Evolutionary conservation across 2,113 vertebrate species (phyloP), one percentile per base, ranked within the genome.

Genomic region (Gulo gulo): DNA sequence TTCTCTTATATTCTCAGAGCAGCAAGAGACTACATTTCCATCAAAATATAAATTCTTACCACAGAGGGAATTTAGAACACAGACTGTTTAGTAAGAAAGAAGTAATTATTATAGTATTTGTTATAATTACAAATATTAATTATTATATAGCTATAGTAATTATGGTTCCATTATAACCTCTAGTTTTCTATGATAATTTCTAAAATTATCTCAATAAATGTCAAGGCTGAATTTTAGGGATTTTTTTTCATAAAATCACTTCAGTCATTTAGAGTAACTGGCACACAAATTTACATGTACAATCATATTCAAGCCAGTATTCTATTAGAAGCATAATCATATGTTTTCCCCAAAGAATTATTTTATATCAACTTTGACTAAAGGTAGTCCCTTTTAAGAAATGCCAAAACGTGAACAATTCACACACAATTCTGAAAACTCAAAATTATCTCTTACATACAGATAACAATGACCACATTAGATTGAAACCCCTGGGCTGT

Each of bases 41-140:
- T 97, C 78, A 96, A 97, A 97, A 91, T 85, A 88, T 95, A 97
- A 96, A 85, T 91, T 45, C 87, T 94, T 88, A 90, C 52, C 82
- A 73, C 29, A 95, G 23, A 97, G 87, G n/a, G 31, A 94, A 94
- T 85, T 98, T 83, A 93, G 61, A 94, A 80, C 36, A 95, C 1
- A 59, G 23, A 84, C 47, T 52, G 34, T 55, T 86, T 91, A 78
- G 42, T 83, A 67, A 94, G 55, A 95, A 92, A 92, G 13, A 88
- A 96, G 76, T 23, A 91, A 73, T 91, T 87, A 91, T 81, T 96
- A 93, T 6, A 82, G 14, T 73, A 89, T 91, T 80, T 91, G 21
- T 94, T 88, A 85, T 93, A 93, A 97, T 81, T 39, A 89, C 52
- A 2, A 67, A 79, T 65, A 42, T 11, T 88, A 94, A 92, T 52